Evolutionary conservation across 2,888 invertebrate genomes (phyloP).

Genomic region (Diogma glabrata): DNA sequence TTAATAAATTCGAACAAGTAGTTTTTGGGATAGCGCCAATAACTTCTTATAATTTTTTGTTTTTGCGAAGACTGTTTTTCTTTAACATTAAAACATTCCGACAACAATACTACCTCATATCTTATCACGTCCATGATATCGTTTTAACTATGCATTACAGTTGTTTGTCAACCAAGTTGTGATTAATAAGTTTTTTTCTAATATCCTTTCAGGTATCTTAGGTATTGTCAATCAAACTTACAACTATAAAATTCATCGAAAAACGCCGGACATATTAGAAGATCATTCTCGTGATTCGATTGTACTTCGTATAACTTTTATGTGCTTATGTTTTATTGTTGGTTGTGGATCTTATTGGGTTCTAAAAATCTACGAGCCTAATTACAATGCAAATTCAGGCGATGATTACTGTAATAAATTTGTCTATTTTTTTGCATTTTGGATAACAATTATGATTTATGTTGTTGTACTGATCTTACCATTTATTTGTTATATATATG

Average conservation of each 20-base stretch:
- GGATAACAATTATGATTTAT: conserved; percentile 6
- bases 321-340: conserved; percentile 1
- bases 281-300: conserved; percentile 4
- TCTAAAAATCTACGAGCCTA: conserved; percentile 2
- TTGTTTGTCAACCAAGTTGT: neutral
- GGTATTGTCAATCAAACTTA: neutral
- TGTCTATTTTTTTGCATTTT: conserved; percentile 7
- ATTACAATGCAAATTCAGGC: neutral
- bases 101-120: too few relatives aligned
- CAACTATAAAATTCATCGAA: conserved; percentile 5
- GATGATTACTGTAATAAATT: conserved; percentile 5
- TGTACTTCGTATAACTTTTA: conserved; percentile 1
- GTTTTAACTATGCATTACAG: too few relatives aligned
- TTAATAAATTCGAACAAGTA: too few relatives aligned
- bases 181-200: neutral
- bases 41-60: too few relatives aligned
- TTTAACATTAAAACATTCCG: too few relatives aligned
- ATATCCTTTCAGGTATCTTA: neutral
- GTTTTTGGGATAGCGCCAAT: too few relatives aligned
- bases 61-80: too few relatives aligned
- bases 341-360: conserved; percentile 6
- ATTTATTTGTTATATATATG: neutral
- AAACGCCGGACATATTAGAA: neutral
- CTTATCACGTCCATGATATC: too few relatives aligned
- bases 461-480: neutral